These are phyloP conservation scores for Lagria hirta DNA, from an alignment of 2,888 invertebrate genomes.

Conservation along the genomic window DNA sequence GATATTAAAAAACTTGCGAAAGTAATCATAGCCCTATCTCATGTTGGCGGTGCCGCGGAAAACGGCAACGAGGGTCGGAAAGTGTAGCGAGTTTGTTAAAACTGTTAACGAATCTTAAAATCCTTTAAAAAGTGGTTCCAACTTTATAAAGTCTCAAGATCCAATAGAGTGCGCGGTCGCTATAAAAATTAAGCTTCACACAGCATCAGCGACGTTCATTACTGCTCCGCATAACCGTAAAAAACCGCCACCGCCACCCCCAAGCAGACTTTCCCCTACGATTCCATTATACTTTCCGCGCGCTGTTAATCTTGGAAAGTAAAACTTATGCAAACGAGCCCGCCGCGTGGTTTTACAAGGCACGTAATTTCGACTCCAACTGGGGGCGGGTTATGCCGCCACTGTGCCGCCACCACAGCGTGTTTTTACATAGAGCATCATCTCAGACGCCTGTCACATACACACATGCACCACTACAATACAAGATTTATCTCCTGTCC, in stretches of 20 bases:
- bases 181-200: constrained; percentile 53
- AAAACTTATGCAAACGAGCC: constrained; percentile 56
- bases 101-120: constrained; percentile 55
- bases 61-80: constrained; percentile 41
- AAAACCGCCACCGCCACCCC: constrained; percentile 41
- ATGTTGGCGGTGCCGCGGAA: constrained; percentile 31
- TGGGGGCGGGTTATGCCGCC: constrained; percentile 30
- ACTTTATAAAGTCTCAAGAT: constrained; percentile 51
- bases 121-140: constrained; percentile 53
- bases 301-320: constrained; percentile 55
- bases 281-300: constrained; percentile 54
- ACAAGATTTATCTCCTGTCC: constrained; percentile 44
- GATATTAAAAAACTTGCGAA: constrained; percentile 54
- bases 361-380: constrained; percentile 48
- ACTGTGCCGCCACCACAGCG: constrained; percentile 31
- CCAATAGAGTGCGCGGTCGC: constrained; percentile 47
- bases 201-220: constrained; percentile 49
- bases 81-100: constrained; percentile 53
- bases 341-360: constrained; percentile 55
- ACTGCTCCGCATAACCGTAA: constrained; percentile 51
- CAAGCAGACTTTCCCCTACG: constrained; percentile 28
- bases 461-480: constrained; percentile 43
- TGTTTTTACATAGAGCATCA: constrained; percentile 46
- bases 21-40: constrained; percentile 47
- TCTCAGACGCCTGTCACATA: constrained; percentile 45